Evolutionary conservation across 2,113 vertebrate genomes (phyloP), one percentile per base, ranked within the genome.

Genomic region (Melanotaenia duboulayi): DNA sequence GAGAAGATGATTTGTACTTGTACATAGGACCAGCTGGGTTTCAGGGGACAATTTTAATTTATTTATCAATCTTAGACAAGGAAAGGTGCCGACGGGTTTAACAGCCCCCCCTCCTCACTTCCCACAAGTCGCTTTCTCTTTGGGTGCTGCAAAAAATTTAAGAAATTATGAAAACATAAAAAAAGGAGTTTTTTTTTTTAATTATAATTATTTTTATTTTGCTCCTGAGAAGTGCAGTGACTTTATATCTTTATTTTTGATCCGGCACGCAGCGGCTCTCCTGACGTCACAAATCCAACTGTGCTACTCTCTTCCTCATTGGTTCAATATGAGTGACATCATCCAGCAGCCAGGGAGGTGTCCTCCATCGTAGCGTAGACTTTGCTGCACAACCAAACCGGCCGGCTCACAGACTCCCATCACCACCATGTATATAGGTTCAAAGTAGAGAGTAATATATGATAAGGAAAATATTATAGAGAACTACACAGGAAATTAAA

Each of bases 401-500:
- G 80, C 80, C 68, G 68, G 81, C 55, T 61, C 58, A 48, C 71
- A 60, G 62, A 68, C 80, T 73, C 76, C 78, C 76, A 71, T 81
- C 86, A 85, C 90, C 75, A 71, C 84, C 83, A 90, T 94, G 94
- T 94, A 94, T 82, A 94, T 93, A 94, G 59, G 83, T 88, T 87
- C 83, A 91, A 84, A 90, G 90, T 91, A 94, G 92, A 93, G 87
- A 92, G 91, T 94, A 94, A 93, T 94, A 93, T 94, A 94, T 93
- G 89, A 91, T 85, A 87, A 90, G 86, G 85, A 90, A 86, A 89
- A 92, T 90, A 86, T 76, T 91, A 79, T 89, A 91, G 90, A 84
- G 75, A 89, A 81, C 58, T 67, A 83, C 83, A 84, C 65, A 58
- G 72, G 82, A 73, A 35, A 35, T 35, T 28, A 65, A 67, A 65